These are phyloP conservation scores for Eurystomus gularis DNA, from an alignment of 2,113 vertebrate species.

Conservation along the genomic window DNA sequence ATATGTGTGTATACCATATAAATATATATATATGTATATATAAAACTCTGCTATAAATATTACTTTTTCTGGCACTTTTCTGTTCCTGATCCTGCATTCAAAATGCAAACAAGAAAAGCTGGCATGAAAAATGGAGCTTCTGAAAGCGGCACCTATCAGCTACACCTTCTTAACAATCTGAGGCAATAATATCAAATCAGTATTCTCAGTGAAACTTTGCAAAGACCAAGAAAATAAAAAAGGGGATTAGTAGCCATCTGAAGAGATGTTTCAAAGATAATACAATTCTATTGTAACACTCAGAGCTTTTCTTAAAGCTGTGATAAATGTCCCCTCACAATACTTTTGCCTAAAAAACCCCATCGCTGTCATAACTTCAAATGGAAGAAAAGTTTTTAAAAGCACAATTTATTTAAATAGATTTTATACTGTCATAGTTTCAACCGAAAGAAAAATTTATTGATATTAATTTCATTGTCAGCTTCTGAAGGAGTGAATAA, in stretches of 20 bases:
- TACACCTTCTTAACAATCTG: conserved; percentile 49
- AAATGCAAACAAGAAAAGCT: conserved; percentile 43
- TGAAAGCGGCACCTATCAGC: conserved; percentile 64
- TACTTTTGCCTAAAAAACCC: not conserved
- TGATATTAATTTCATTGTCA: not conserved
- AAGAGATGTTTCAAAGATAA: conserved; percentile 54
- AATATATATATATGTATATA: no score
- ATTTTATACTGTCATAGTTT: conserved; percentile 12
- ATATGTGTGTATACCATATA: no score
- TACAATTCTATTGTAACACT: conserved; percentile 39
- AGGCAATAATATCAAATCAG: conserved; percentile 63
- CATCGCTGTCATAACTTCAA: not conserved
- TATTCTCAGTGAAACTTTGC: conserved; percentile 4
- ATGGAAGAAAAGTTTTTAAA: not conserved
- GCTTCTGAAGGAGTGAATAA: conserved; percentile 35
- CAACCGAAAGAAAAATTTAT: not conserved
- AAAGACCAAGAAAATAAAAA: conserved; percentile 30
- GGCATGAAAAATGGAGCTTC: conserved; percentile 44
- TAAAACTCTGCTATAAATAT: conserved; percentile 54
- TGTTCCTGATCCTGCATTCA: conserved; percentile 52
- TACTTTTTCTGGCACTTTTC: conserved; percentile 17
- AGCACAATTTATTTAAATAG: not conserved
- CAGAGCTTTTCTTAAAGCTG: conserved; percentile 14
- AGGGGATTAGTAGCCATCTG: conserved; percentile 46
- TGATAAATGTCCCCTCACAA: conserved; percentile 6